These are phyloP conservation scores for Dunckerocampus dactyliophorus DNA, from an alignment of 2,113 vertebrate species.

Conservation along the genomic window DNA sequence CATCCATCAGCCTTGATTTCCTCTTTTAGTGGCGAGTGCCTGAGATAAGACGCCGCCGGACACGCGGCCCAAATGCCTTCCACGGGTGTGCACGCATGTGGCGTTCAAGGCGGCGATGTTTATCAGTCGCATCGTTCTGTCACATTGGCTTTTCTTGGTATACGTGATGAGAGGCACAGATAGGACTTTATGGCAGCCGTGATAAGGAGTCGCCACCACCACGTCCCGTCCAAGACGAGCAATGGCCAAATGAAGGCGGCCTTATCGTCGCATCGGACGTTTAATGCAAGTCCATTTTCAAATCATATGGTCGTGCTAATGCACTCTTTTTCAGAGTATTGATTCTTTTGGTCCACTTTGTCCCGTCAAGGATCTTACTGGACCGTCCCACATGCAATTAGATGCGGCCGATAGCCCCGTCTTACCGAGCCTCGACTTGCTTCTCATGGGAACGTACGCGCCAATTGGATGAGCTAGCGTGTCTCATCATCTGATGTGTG, in stretches of 20 bases:
- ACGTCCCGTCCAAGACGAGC: conserved; percentile 22
- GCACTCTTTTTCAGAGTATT: conserved; percentile 57
- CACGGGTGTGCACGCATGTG: conserved; percentile 28
- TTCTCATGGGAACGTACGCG: no score
- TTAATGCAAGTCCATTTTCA: conserved; percentile 62
- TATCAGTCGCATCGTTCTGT: conserved; percentile 55
- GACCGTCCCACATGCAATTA: conserved; percentile 24
- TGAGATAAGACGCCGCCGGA: conserved; percentile 51
- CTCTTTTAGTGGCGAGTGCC: conserved; percentile 29
- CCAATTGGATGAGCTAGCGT: no score
- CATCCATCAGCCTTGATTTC: conserved; percentile 21
- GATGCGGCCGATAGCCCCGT: background rate
- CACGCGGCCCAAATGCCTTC: conserved; percentile 44
- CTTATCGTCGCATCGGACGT: conserved; percentile 66
- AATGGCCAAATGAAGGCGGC: conserved; percentile 58
- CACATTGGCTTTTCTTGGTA: conserved; percentile 43
- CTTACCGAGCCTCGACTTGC: no score
- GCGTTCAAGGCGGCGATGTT: conserved; percentile 55
- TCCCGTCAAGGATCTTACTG: conserved; percentile 54
- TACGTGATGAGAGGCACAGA: conserved; percentile 63
- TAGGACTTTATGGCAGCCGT: conserved; percentile 57
- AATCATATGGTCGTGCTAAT: conserved; percentile 56
- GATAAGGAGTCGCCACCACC: conserved; percentile 60
- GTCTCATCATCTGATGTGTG: no score
- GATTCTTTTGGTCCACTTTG: conserved; percentile 58